Conservation (phyloP, 2,797 vertebrate species). For the Peromyscus nudipes region DNA sequence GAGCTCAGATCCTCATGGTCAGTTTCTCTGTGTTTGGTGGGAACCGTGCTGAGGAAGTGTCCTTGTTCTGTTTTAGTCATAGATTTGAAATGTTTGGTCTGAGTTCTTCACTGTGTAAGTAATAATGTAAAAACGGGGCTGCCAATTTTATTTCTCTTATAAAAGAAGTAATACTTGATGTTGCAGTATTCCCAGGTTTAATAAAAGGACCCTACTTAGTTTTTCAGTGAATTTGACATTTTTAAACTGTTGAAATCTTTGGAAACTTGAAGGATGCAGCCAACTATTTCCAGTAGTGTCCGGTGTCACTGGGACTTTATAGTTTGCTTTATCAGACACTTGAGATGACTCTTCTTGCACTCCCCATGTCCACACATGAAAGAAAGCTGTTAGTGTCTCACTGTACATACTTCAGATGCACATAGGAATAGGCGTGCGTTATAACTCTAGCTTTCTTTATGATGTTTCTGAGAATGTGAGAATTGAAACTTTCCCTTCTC, state of each 20-base stretch:
- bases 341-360: slow-evolving; percentile 81
- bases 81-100: slow-evolving; percentile 84
- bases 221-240: slow-evolving; percentile 80
- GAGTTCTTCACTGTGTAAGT: slow-evolving; percentile 72
- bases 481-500: slow-evolving; percentile 87
- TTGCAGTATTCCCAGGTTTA: slow-evolving; percentile 79
- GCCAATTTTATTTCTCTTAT: slow-evolving; percentile 79
- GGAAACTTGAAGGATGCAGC: slow-evolving; percentile 86
- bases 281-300: slow-evolving; percentile 81
- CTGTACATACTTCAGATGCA: slow-evolving; percentile 89
- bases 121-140: slow-evolving; percentile 81
- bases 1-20: slow-evolving; percentile 73
- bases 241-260: slow-evolving; percentile 73
- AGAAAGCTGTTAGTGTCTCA: slow-evolving; percentile 86
- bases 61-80: slow-evolving; percentile 81
- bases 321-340: slow-evolving; percentile 85
- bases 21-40: slow-evolving; percentile 82
- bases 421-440: slow-evolving; percentile 88
- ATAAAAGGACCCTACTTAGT: slow-evolving; percentile 81
- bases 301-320: slow-evolving; percentile 81
- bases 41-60: slow-evolving; percentile 78
- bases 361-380: slow-evolving; percentile 85
- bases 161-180: slow-evolving; percentile 82
- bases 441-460: slow-evolving; percentile 88
- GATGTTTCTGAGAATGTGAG: slow-evolving; percentile 88